Evolutionary conservation across 2,113 vertebrate genomes (phyloP), one percentile per base, ranked within the genome.

Genomic region (Delphinus delphis): DNA sequence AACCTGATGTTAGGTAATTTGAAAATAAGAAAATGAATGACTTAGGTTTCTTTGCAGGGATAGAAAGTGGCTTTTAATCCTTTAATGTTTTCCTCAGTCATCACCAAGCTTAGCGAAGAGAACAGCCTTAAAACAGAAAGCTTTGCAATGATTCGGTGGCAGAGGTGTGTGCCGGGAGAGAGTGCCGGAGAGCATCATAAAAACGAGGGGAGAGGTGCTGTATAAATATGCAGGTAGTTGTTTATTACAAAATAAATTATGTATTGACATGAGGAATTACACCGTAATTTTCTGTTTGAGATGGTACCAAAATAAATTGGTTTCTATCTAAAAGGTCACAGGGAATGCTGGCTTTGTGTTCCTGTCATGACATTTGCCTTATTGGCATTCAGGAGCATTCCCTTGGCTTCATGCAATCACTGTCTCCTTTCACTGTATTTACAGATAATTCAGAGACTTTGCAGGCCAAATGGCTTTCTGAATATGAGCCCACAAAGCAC

Each of bases 181-280:
- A 93, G 76, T 7, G 95, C 47, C 86, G 86, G n/a, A 87, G 92
- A 92, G 92, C 89, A 90, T 86, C 83, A 70, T 87, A 98, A 77
- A 84, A 88, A 84, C 2, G 68, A 95, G 26, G 76, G 87, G 8
- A 4, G 90, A 96, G 70, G 80, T 0, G 7, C 31, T 60, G 36
- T 88, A 93, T 96, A 97, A 98, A 98, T 96, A 98, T 89, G 65
- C 3, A 60, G 95, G 95, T 91, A 97, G 74, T 97, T 98, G 97
- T 97, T 98, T 97, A 98, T 98, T 98, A 97, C 93, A 98, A 98
- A 98, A 98, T 97, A 98, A 98, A 98, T 98, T 97, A 98, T 96
- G 91, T 94, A 97, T 98, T 97, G 96, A 97, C 96, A 98, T 70
- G 97, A 97, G 94, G 97, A 98, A 95, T 98, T 97, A 98, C 95